Conservation (phyloP, 2,888 invertebrate genomes). For the Nipponacmea schrenckii region DNA sequence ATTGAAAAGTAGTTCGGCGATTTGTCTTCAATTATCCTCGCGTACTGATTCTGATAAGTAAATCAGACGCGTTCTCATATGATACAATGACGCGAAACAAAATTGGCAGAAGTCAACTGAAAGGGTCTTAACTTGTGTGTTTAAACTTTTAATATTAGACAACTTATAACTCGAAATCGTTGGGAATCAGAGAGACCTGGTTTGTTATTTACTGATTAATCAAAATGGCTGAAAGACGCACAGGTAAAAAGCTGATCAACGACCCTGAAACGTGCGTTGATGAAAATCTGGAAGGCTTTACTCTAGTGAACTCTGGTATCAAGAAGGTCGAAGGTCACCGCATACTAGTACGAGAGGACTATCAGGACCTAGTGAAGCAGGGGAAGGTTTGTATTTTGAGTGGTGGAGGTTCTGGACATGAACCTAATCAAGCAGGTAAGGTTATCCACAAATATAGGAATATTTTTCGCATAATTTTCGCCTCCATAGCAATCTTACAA, state of each 20-base stretch:
- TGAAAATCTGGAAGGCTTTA: conserved; percentile 72
- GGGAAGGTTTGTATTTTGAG: conserved; percentile 72
- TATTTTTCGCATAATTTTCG: neutral
- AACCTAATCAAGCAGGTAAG: conserved; percentile 73
- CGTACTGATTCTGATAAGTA: too few relatives aligned
- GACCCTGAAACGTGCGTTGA: conserved; percentile 56
- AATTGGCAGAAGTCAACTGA: too few relatives aligned
- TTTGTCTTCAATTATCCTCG: too few relatives aligned
- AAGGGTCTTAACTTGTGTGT: too few relatives aligned
- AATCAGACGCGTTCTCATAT: too few relatives aligned
- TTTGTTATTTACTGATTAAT: too few relatives aligned
- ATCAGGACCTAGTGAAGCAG: conserved; percentile 70
- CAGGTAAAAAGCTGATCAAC: conserved; percentile 53
- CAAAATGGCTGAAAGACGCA: neutral
- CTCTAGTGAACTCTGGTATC: conserved; percentile 70
- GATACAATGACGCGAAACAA: too few relatives aligned
- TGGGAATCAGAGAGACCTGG: too few relatives aligned
- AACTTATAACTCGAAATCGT: too few relatives aligned
- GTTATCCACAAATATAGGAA: neutral
- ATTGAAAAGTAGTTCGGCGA: too few relatives aligned
- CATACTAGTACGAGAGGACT: conserved; percentile 71
- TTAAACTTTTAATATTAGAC: too few relatives aligned
- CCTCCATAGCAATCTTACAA: too few relatives aligned
- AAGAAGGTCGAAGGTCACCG: conserved; percentile 72
- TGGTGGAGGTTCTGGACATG: conserved; percentile 88